Evolutionary conservation across 2,888 invertebrate species (phyloP), one percentile per base, ranked within the genome.

Genomic region (Hirtodrosophila trivittata): DNA sequence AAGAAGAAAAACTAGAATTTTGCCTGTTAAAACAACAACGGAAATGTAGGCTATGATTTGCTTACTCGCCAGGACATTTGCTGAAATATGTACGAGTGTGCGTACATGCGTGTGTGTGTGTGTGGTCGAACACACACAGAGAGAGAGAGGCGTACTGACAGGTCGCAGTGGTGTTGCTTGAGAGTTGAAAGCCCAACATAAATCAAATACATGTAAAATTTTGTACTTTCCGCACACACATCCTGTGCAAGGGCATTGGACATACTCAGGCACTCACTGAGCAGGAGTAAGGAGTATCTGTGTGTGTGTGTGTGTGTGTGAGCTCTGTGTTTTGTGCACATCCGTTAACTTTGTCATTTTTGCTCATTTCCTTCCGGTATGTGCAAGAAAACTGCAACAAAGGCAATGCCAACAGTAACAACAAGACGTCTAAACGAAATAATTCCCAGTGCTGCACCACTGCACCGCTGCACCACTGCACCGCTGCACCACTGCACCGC

Each of bases 321-420:
- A 71, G 80, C 75, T 42, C 52, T 70, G 70, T 76, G 67, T 67
- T 85, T 78, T 87, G 80, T 82, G 77, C 76, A 78, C 86, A 87
- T 87, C 87, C 87, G 87, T 82, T 87, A 81, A 86, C 87, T 87
- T 87, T 86, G 86, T 77, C 86, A 85, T 77, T 85, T 87, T 81
- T 86, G 85, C 83, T 86, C 78, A 86, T 78, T 83, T 86, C 86
- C 87, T 86, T 86, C 86, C 87, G 86, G 75, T 83, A 65, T 60
- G 73, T 60, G 66, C 65, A 73, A 76, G 85, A 77, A 84, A 80
- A 77, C 65, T 73, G 84, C 73, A 82, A 59, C 65, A 68, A 76
- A 50, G 50, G 42, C 75, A 60, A 66, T 47, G 56, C 30, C 16
- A 43, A 13, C 18, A 47, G 35, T 37, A 38, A 56, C 18, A 42